A percentile compares a stretch with the other conserved stretches of the same genome.
Evolutionary conservation across 2,888 invertebrate species (phyloP).

Genomic region (Ophion obscuratus): DNA sequence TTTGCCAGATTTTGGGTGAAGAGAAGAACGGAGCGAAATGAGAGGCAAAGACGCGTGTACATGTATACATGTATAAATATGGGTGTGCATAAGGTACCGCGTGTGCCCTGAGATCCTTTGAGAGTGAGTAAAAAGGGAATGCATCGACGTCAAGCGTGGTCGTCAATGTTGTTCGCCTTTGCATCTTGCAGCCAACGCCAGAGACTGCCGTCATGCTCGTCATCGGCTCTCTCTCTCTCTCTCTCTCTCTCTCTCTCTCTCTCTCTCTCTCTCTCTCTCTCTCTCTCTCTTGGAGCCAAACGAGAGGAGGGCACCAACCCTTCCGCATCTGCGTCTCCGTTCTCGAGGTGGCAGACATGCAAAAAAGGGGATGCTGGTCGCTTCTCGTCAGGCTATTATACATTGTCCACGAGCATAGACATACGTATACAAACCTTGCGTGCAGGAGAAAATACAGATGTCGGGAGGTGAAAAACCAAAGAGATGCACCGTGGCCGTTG

Average conservation of each 20-base stretch:
- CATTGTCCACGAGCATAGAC: conserved; percentile 10
- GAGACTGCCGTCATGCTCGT: conserved; percentile 37
- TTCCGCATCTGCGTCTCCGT: conserved; percentile 61
- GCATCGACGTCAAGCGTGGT: conserved; percentile 54
- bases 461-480: conserved; percentile 63
- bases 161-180: conserved; percentile 67
- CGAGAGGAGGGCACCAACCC: conserved; percentile 61
- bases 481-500: conserved; percentile 70
- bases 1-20: conserved; percentile 63
- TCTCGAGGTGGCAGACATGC: conserved; percentile 67
- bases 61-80: conserved; percentile 15
- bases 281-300: conserved; percentile 21
- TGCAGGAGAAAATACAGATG: conserved; percentile 77
- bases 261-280: too few species aligned
- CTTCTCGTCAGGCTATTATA: conserved; percentile 55
- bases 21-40: conserved; percentile 57
- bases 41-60: conserved; percentile 5
- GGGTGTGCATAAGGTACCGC: conserved; percentile 8
- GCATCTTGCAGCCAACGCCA: conserved; percentile 72
- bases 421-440: conserved; percentile 36
- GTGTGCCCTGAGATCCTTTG: conserved; percentile 44
- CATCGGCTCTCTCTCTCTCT: conserved; percentile 23
- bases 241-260: neutral
- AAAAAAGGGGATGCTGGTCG: conserved; percentile 71
- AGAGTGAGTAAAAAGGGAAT: conserved; percentile 58